Evolutionary conservation across 2,888 invertebrate genomes (phyloP), one percentile per base, ranked within the genome.

Genomic region (Alsophila aescularia): DNA sequence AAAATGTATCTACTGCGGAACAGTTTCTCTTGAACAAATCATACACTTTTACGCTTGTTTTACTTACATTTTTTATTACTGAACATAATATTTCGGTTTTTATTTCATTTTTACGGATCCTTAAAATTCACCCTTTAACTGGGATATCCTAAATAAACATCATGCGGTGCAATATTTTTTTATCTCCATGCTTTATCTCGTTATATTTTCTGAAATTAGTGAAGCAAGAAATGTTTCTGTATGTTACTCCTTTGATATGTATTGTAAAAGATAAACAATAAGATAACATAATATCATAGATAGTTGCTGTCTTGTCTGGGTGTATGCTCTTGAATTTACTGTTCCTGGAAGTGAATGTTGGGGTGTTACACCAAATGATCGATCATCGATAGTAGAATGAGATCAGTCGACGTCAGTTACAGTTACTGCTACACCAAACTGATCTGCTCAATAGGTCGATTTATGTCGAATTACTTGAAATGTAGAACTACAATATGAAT

Each of bases 111-210:
- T 58, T 58, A 66, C 68, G 62, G 53, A 63, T 67, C 66, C 60
- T 67, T 60, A 64, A 66, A 70, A 70, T 66, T 68, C 57, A 73
- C 75, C 73, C 70, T 72, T 73, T 73, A 64, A 70, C 79, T 54
- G 69, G 66, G 72, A 76, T 68, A 73, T 62, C 82, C 77, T 79
- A 77, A 82, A 72, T 68, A 81, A 82, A 80, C 70, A 72, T 60
- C 55, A 65, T 67, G 57, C 60, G 65, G 69, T 66, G 66, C 57
- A 52, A 54, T 37, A 47, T 47, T 36, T 52, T 47, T 48, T 47
- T 52, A 41, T 12, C 4, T 41, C 9, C n/a, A 50, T 50, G 44
- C 16, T 59, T 52, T 52, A 5, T 5, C 15, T 14, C 48, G 36
- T 39, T 43, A 39, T 39, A 56, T 55, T 64, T 58, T 59, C 36